Conservation (phyloP, 2,113 vertebrate genomes). For the Fregetta grallaria region DNA sequence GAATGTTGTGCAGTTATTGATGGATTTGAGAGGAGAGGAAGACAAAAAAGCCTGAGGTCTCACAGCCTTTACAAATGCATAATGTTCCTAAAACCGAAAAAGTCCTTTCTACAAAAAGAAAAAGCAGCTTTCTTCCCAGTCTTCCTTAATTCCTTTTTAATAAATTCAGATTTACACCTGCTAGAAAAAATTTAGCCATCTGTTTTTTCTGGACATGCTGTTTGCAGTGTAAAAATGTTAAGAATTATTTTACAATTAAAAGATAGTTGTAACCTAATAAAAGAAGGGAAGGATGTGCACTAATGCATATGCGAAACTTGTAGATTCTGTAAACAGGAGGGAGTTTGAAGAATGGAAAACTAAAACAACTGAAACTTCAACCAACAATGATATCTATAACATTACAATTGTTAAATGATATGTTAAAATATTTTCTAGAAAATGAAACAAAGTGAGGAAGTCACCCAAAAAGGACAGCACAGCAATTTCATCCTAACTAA, state of each 20-base stretch:
- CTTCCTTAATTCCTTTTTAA: neutral
- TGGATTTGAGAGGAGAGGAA: neutral
- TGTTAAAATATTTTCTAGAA: neutral
- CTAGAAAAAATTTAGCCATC: neutral
- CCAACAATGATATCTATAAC: neutral
- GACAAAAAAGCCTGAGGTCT: neutral
- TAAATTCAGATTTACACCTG: neutral
- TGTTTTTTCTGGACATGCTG: neutral
- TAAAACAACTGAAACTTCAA: neutral
- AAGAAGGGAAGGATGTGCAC: neutral
- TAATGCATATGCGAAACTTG: neutral
- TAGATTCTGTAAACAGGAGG: neutral
- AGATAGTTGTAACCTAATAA: neutral
- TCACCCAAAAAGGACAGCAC: neutral
- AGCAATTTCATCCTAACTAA: neutral
- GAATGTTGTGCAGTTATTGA: neutral
- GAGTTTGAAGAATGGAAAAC: neutral
- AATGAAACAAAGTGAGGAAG: neutral
- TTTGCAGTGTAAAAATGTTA: neutral
- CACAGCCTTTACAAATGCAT: neutral
- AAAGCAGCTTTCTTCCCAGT: neutral
- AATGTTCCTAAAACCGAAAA: neutral
- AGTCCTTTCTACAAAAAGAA: neutral
- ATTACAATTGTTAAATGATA: neutral
- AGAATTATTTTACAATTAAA: neutral